Evolutionary conservation across 2,797 vertebrate genomes (phyloP).

Genomic region (Pteropus rufus): DNA sequence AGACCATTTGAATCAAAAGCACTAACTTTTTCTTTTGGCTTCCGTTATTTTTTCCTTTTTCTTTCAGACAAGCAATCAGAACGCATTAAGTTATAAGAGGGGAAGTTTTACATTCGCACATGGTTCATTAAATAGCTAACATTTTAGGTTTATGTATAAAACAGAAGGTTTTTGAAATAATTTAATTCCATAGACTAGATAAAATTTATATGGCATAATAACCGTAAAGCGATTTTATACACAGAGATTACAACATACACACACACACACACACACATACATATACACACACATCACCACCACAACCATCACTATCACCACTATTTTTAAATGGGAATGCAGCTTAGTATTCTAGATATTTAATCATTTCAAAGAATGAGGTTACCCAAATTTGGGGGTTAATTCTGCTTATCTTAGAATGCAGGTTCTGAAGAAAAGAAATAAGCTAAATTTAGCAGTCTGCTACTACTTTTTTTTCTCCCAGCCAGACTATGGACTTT

Average conservation of each 20-base stretch:
- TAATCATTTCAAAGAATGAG: neutral
- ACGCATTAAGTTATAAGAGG: conserved; percentile 44
- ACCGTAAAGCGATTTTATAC: conserved; percentile 53
- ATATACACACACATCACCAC: neutral
- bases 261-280: neutral
- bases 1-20: conserved; percentile 57
- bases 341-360: neutral
- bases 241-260: neutral
- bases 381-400: neutral
- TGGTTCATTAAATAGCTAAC: conserved; percentile 69
- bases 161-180: conserved; percentile 69
- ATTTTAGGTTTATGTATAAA: conserved; percentile 69
- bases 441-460: neutral
- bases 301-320: rapidly evolving
- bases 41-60: neutral
- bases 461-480: neutral
- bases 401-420: conserved; percentile 54
- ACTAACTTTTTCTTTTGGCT: conserved; percentile 44
- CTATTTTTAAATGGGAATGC: conserved; percentile 8
- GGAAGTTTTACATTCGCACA: conserved; percentile 66
- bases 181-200: conserved; percentile 63
- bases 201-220: conserved; percentile 62
- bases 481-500: neutral
- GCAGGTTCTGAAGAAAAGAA: neutral
- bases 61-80: conserved; percentile 53